Evolutionary conservation across 2,888 invertebrate species (phyloP).

Genomic region (Stramonita haemastoma): DNA sequence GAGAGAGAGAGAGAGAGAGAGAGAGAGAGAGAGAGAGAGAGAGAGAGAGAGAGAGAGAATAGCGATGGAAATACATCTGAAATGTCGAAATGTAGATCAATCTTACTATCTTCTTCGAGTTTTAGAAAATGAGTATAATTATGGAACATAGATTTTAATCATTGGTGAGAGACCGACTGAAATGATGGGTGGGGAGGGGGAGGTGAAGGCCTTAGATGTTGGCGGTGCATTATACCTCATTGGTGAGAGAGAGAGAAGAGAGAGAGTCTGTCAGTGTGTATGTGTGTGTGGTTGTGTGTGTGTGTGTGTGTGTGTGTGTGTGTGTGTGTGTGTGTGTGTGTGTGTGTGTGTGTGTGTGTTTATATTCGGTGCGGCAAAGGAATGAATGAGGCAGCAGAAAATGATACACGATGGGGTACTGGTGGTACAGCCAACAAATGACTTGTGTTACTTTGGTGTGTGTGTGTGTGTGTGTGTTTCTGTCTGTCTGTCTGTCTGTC

Average conservation of each 20-base stretch:
- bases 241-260: neutral
- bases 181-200: neutral
- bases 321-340: too few relatives aligned
- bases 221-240: neutral
- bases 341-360: too few relatives aligned
- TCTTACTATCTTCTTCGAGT: too few relatives aligned
- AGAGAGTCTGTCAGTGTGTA: neutral
- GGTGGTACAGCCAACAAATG: too few relatives aligned
- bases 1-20: neutral
- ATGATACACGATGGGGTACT: too few relatives aligned
- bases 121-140: too few relatives aligned
- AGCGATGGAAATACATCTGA: neutral
- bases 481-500: too few relatives aligned
- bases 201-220: neutral
- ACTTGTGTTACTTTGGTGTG: too few relatives aligned
- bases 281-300: slow-evolving; percentile 20
- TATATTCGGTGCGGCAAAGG: too few relatives aligned
- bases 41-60: neutral
- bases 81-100: neutral
- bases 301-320: slow-evolving; percentile 25
- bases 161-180: neutral
- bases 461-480: too few relatives aligned
- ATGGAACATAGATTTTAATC: too few relatives aligned
- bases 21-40: neutral
- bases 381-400: too few relatives aligned